These are phyloP conservation scores for Nezara viridula DNA, from an alignment of 2,888 invertebrate genomes.

Conservation along the genomic window DNA sequence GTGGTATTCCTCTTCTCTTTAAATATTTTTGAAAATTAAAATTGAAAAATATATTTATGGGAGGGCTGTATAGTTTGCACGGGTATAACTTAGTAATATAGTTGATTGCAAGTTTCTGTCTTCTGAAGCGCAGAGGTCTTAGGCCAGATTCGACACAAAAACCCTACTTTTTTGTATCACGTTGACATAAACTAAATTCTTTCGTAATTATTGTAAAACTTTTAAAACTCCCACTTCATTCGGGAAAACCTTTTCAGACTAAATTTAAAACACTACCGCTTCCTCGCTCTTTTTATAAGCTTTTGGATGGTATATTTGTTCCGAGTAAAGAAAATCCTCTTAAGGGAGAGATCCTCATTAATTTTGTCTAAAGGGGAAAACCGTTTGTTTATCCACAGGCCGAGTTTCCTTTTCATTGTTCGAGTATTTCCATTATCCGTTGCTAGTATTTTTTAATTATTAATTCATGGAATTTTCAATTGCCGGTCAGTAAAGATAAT, in stretches of 20 bases:
- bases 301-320: not conserved
- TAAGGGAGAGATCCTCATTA: not conserved
- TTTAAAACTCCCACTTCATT: not conserved
- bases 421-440: not conserved
- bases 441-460: not conserved
- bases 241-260: not conserved
- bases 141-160: too few relatives aligned
- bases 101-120: too few relatives aligned
- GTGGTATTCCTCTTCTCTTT: too few relatives aligned
- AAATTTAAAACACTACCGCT: not conserved
- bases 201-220: too few relatives aligned
- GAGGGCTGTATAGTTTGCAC: too few relatives aligned
- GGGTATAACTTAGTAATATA: too few relatives aligned
- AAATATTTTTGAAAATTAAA: too few relatives aligned
- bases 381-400: not conserved
- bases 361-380: not conserved
- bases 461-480: not conserved
- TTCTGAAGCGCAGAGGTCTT: too few relatives aligned
- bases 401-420: not conserved
- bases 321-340: conserved; percentile 15
- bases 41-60: too few relatives aligned
- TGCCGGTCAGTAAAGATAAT: not conserved
- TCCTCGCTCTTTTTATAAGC: not conserved
- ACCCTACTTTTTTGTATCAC: too few relatives aligned
- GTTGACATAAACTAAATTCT: too few relatives aligned